Conservation (phyloP, 2,888 invertebrate genomes). For the Zaprionus obscuricornis region DNA sequence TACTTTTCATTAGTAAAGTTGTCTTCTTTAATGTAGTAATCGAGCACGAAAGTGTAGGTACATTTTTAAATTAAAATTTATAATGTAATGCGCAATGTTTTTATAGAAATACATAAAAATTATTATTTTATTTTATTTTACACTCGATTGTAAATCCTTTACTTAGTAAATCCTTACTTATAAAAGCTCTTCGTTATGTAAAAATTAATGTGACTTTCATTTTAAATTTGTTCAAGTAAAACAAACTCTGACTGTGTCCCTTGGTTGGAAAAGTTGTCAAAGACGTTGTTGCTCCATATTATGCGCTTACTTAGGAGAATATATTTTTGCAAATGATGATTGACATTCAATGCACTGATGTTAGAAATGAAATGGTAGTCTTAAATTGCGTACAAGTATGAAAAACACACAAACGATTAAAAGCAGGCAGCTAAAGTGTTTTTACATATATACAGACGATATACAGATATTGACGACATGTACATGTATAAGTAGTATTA, state of each 20-base stretch:
- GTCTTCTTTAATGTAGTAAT: too few species aligned
- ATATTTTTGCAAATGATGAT: conserved; percentile 60
- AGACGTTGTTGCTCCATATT: background rate
- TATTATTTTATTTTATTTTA: too few species aligned
- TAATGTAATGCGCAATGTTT: too few species aligned
- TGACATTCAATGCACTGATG: conserved; percentile 48
- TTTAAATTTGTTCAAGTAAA: conserved; percentile 32
- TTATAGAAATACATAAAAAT: too few species aligned
- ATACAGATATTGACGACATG: too few species aligned
- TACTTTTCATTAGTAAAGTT: too few species aligned
- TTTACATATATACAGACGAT: too few species aligned
- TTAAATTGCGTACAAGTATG: conserved; percentile 42
- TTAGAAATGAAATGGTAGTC: conserved; percentile 45
- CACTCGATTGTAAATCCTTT: too few species aligned
- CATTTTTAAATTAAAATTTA: too few species aligned
- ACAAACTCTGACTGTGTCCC: conserved; percentile 2
- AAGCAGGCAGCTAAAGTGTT: conserved; percentile 32
- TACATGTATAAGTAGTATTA: background rate
- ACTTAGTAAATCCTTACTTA: conserved; percentile 3
- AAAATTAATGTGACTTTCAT: conserved; percentile 51
- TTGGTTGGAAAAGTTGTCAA: background rate
- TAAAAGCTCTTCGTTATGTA: background rate
- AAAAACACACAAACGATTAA: conserved; percentile 52
- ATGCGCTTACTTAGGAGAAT: conserved; percentile 38
- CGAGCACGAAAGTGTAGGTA: too few species aligned